Evolutionary conservation across 2,797 vertebrate species (phyloP).

Genomic region (Melanogrammus aeglefinus): DNA sequence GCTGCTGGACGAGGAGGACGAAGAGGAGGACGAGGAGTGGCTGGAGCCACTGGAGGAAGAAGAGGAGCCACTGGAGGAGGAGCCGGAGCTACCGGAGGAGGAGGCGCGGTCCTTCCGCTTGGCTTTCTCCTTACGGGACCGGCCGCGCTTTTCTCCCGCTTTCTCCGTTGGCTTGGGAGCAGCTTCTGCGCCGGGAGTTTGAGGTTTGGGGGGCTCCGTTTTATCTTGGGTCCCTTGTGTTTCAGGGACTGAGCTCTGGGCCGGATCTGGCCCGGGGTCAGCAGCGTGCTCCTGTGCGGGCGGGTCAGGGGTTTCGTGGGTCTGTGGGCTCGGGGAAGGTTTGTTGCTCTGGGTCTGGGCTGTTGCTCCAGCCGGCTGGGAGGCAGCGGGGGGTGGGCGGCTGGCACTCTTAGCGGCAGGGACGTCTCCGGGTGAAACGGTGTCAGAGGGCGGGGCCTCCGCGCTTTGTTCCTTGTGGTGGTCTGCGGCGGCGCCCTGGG

Average conservation of each 20-base stretch:
- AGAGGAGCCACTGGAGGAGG: conserved; percentile 82
- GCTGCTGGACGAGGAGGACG: conserved; percentile 79
- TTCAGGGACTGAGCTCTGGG: background rate
- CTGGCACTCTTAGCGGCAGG: background rate
- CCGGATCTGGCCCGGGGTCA: background rate
- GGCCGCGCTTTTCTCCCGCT: conserved; percentile 65
- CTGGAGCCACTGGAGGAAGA: conserved; percentile 88
- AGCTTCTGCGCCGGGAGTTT: background rate
- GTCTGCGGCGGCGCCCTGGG: conserved; percentile 71
- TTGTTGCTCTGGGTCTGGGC: conserved; percentile 34
- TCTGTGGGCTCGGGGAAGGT: conserved; percentile 25
- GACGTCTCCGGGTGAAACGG: conserved; percentile 25
- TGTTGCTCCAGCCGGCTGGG: conserved; percentile 43
- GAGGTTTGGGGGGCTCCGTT: conserved; percentile 36
- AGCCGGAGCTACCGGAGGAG: conserved; percentile 79
- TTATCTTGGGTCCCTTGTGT: conserved; percentile 11
- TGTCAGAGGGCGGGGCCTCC: conserved; percentile 45
- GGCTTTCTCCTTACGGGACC: conserved; percentile 59
- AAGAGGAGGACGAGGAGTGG: conserved; percentile 82
- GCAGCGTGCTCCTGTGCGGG: background rate
- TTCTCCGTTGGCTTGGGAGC: conserved; percentile 68
- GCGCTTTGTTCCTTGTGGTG: conserved; percentile 72
- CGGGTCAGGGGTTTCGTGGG: background rate
- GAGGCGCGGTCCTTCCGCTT: conserved; percentile 76
- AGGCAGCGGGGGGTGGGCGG: background rate